Percentiles rank a stretch among this genome's conserved stretches.
Evolutionary conservation across 2,888 invertebrate species (phyloP).

Genomic region (Trissonchulus sp.): DNA sequence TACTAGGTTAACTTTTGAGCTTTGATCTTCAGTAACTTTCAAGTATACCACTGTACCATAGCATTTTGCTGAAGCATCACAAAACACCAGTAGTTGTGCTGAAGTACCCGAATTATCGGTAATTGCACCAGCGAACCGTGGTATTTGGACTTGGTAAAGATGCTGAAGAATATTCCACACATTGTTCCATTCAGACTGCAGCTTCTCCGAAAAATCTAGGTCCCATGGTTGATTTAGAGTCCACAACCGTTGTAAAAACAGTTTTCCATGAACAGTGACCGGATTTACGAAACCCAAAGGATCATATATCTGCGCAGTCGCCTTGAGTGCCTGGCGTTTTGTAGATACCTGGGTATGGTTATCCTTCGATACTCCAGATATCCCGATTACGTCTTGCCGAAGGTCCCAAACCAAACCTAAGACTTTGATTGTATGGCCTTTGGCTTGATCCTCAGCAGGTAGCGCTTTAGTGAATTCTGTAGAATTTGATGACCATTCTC

Average conservation of each 20-base stretch:
- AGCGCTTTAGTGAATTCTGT: background rate
- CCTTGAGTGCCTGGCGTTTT: slow-evolving; percentile 33
- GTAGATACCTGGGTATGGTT: slow-evolving; percentile 23
- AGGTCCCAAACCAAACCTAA: slow-evolving; percentile 21
- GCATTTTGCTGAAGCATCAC: too few relatives aligned
- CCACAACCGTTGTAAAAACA: slow-evolving; percentile 43
- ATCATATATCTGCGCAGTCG: slow-evolving; percentile 36
- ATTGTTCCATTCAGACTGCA: too few relatives aligned
- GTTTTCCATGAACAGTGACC: slow-evolving; percentile 36
- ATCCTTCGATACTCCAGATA: slow-evolving; percentile 19
- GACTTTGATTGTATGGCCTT: slow-evolving; percentile 11
- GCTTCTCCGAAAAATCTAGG: too few relatives aligned
- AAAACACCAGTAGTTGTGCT: too few relatives aligned
- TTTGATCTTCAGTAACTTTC: too few relatives aligned
- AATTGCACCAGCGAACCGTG: too few relatives aligned
- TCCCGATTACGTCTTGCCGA: slow-evolving; percentile 24
- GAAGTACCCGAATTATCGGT: too few relatives aligned
- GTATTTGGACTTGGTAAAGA: too few relatives aligned
- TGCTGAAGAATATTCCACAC: too few relatives aligned
- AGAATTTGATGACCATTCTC: slow-evolving; percentile 28
- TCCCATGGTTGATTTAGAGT: slow-evolving; percentile 39
- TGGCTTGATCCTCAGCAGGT: background rate
- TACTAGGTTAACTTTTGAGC: too few relatives aligned
- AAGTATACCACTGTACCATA: too few relatives aligned
- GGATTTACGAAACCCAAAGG: slow-evolving; percentile 37